Evolutionary conservation across 2,113 vertebrate genomes (phyloP).

Genomic region (Corynorhinus townsendii): DNA sequence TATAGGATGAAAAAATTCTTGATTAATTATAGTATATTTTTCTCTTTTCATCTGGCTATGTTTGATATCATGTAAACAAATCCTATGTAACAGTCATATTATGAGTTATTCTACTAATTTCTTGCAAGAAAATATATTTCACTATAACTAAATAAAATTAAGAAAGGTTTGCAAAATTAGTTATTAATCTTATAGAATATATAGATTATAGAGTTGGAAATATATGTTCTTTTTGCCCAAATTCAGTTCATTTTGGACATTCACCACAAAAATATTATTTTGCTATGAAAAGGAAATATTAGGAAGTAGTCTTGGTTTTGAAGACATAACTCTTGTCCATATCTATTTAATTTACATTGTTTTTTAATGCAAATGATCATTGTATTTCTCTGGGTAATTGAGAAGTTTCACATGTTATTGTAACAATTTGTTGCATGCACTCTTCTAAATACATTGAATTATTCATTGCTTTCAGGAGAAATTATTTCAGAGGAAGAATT

Average conservation of each 20-base stretch:
- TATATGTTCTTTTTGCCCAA: background rate
- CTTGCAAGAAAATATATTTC: background rate
- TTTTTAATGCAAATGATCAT: background rate
- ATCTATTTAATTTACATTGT: background rate
- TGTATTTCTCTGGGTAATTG: background rate
- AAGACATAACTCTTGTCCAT: background rate
- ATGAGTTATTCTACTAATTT: background rate
- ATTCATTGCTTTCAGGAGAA: background rate
- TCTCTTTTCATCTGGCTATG: background rate
- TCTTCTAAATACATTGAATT: background rate
- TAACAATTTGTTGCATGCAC: background rate
- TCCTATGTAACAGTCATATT: background rate
- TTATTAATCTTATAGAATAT: background rate
- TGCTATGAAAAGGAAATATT: background rate
- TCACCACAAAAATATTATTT: background rate
- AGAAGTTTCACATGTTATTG: background rate
- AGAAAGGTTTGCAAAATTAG: background rate
- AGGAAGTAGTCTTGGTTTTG: background rate
- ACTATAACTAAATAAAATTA: background rate
- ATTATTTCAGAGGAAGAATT: background rate
- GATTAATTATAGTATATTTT: constrained; percentile 23
- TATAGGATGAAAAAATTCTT: background rate
- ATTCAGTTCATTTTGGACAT: background rate
- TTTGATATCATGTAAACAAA: background rate
- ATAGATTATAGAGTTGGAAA: background rate